Evolutionary conservation across 2,888 invertebrate species (phyloP), one percentile per base, ranked within the genome.

Genomic region (Rhingia rostrata): DNA sequence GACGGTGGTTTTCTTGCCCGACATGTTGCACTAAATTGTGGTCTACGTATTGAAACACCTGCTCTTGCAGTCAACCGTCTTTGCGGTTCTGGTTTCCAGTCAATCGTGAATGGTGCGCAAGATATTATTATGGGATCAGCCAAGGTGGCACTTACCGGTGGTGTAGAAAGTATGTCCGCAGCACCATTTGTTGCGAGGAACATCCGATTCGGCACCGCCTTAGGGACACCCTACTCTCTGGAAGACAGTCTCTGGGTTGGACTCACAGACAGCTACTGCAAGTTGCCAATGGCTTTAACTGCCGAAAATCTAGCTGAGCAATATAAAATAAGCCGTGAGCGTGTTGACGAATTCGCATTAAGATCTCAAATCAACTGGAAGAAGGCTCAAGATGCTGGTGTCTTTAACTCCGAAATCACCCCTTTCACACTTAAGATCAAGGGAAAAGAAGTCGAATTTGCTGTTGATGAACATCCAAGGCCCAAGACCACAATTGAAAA

Each of bases 51-150:
- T 86, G 95, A 97, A 53, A 94, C 92, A 79, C 98, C 98, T 1
- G 98, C 97, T 0, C 92, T 97, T 2, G 95, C 95, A 61, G 94
- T 99, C 58, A 99, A 99, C 92, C 93, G 99, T 85, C 93, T 99
- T 14, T 99, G 99, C 91, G 99, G 99, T 12, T 98, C 98, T 37
- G 99, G 99, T 1, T 99, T 99, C 92, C 99, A 99, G 91, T 94
- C 99, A 0, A 93, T 99, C 83, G 94, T 98, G 14, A 97, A 95
- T 92, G 97, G 96, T 67, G 96, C 96, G 43, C 98, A 98, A 96
- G 98, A 98, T 89, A 98, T 99, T 87, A 88, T 95, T 66, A 92
- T 95, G 7, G 98, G 98, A 37, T 95, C 95, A 84, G 95, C 97
- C 2, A 94, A 96, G 88, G 94, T 99, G 73, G 96, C 96, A 0